Evolutionary conservation across 2,888 invertebrate genomes (phyloP), one percentile per base, ranked within the genome.

Genomic region (Lacanobia wlatinum): DNA sequence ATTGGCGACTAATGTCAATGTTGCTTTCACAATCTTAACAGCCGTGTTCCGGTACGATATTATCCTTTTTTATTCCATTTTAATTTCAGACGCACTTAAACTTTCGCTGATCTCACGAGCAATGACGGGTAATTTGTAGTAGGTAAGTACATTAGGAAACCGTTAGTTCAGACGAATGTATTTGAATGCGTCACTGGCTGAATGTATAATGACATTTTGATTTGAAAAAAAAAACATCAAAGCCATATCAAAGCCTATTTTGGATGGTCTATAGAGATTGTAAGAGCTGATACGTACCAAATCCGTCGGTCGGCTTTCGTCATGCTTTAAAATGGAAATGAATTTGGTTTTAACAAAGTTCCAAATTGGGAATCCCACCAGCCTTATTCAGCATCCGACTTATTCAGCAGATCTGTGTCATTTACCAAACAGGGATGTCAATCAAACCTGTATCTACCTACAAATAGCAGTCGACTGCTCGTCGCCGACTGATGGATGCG

Each of bases 1-100:
- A 95, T 94, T 93, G 92, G 87, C 87, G 86, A 87, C 91, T 94
- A 94, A 95, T 95, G 94, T 95, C 95, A 95, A 94, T 94, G 94
- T 92, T 94, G 90, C 95, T 95, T 95, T 95, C 95, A 94, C 95
- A 93, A 93, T 83, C 76, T 82, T 90, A 88, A 87, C 85, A 84
- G 86, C 82, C 86, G 80, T 90, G 91, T 92, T 94, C 93, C 92
- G 91, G 89, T 86, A 85, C 80, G 80, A 84, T 87, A 90, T 92
- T 90, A 89, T 92, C 88, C 90, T 92, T 91, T 91, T 92, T 87
- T 90, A 88, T 90, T 91, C 84, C 74, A 82, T 88, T 82, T 84
- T 88, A 84, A 87, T 90, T 91, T 89, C 82, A 87, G 87, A 85
- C 84, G 84, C 82, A 87, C 73, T 90, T 88, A 83, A 86, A 90